Percentiles rank a stretch among this genome's conserved stretches.
Evolutionary conservation across 2,888 invertebrate genomes (phyloP).

Genomic region (Dioctria rufipes): DNA sequence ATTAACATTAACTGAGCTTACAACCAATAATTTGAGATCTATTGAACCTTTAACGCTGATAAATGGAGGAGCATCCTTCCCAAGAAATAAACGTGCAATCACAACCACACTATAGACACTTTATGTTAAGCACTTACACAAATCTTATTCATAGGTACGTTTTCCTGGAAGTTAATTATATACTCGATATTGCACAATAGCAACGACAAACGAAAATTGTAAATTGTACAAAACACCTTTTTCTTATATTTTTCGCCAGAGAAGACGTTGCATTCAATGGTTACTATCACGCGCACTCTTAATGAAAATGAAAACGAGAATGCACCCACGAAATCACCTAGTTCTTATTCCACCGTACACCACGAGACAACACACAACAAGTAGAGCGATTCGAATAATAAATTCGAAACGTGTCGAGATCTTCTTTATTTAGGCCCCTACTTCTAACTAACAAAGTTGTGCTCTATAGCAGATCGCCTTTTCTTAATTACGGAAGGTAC

Average conservation of each 20-base stretch:
- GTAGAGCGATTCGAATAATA: constrained; percentile 34
- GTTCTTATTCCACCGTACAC: neutral
- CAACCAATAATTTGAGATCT: too few species aligned
- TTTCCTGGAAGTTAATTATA: neutral
- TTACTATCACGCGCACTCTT: neutral
- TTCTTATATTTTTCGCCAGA: neutral
- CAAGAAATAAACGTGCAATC: neutral
- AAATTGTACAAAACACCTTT: neutral
- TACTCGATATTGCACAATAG: constrained; percentile 37
- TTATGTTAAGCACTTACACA: constrained; percentile 2
- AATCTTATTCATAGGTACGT: neutral
- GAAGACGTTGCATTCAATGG: neutral
- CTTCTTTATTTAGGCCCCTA: constrained; percentile 36
- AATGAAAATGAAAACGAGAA: constrained; percentile 30
- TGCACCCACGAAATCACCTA: neutral
- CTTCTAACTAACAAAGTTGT: constrained; percentile 6
- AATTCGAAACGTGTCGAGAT: constrained; percentile 11
- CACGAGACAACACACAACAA: constrained; percentile 4
- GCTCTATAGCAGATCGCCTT: constrained; percentile 7
- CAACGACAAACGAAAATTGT: constrained; percentile 7
- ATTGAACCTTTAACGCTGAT: neutral
- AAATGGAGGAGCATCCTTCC: constrained; percentile 26
- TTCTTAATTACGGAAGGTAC: constrained; percentile 22
- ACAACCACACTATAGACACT: neutral
- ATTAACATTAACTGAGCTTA: too few species aligned